Base-by-base conservation (phyloP, 2,113 vertebrate genomes). In the Triplophysa dalaica region DNA sequence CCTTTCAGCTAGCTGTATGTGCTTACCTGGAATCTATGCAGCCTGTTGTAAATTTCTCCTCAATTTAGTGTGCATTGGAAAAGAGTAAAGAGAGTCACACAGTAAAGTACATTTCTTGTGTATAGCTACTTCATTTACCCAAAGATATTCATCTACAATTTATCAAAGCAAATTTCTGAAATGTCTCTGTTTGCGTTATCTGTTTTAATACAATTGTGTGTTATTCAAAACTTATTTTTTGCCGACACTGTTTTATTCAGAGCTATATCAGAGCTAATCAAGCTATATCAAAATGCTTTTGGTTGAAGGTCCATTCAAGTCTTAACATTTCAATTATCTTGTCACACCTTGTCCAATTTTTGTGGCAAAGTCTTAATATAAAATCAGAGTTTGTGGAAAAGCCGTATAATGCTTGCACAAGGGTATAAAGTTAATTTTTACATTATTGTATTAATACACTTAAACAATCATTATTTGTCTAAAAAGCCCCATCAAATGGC, bases 11-110 rank as follows among this genome's bases (percentile, higher is more conserved):
- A 43, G 16, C 14, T 75, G 3, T 56, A 21, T 21, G 58, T 66
- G 26, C 29, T 73, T 19, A 19, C 72, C 14, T 19, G 29, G 72
- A 75, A 75, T 73, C 82, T 84, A 84, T 84, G 82, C 82, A 84
- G 74, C 16, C 64, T 38, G 13, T 77, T 83, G 43, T 70, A 58
- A 68, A 33, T 73, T 43, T 38, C 60, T 0, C 33, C 70, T 33
- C 22, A 43, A 60, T 60, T 43, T 61, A 61, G n/a, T 43, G 19
- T 73, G 54, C 13, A 10, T 73, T 60, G 33, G 16, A 19, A 41
- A 38, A 45, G 5, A 41, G 33, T 22, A 38, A 38, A 13, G 1
- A 8, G 26, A 41, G 52, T 73, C 38, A 21, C n/a, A 41, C 8
- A 70, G 45, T 70, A 29, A 29, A 52, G 2, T 22, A 24, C 70